Percentiles rank a stretch among this genome's conserved stretches.
phyloP scores from a whole-genome alignment of 1,140 invertebrate species.

The Tribolium madens region DNA sequence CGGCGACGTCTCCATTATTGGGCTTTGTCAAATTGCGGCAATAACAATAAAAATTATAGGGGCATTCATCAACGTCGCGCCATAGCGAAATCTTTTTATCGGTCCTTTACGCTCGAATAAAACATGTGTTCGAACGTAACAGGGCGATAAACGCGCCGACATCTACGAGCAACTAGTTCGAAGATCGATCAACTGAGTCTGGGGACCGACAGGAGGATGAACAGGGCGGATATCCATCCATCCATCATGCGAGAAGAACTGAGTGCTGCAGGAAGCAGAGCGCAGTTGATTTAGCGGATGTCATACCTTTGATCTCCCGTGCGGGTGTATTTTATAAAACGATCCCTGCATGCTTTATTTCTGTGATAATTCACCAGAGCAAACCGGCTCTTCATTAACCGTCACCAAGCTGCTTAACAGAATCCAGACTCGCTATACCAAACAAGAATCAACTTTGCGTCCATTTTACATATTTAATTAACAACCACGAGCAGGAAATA shows the following conservation, averaged over 20 bases:
- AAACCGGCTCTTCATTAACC: conserved; percentile 34
- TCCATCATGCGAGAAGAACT: conserved; percentile 41
- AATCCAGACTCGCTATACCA: neutral
- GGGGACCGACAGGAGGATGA: conserved; percentile 41
- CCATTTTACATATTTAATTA: conserved; percentile 25
- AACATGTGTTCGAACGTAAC: conserved; percentile 46
- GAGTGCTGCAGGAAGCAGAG: conserved; percentile 41
- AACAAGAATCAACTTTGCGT: conserved; percentile 26
- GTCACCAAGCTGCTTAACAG: conserved; percentile 34
- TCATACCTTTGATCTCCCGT: conserved; percentile 52
- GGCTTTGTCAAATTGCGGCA: conserved; percentile 38
- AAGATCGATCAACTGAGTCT: conserved; percentile 45
- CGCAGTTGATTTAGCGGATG: conserved; percentile 54
- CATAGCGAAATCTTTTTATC: conserved; percentile 40
- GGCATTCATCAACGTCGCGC: conserved; percentile 40
- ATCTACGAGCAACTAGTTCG: conserved; percentile 47
- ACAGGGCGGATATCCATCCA: conserved; percentile 39
- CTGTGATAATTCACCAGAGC: conserved; percentile 35
- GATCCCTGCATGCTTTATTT: conserved; percentile 37
- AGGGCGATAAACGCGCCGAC: conserved; percentile 43
- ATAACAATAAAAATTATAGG: conserved; percentile 40
- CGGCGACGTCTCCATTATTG: conserved; percentile 35
- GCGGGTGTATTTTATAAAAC: conserved; percentile 46
- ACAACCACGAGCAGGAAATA: neutral
- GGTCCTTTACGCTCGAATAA: conserved; percentile 43